phyloP scores from a whole-genome alignment of 1,140 invertebrate species.

The Mylabris phalerata region DNA sequence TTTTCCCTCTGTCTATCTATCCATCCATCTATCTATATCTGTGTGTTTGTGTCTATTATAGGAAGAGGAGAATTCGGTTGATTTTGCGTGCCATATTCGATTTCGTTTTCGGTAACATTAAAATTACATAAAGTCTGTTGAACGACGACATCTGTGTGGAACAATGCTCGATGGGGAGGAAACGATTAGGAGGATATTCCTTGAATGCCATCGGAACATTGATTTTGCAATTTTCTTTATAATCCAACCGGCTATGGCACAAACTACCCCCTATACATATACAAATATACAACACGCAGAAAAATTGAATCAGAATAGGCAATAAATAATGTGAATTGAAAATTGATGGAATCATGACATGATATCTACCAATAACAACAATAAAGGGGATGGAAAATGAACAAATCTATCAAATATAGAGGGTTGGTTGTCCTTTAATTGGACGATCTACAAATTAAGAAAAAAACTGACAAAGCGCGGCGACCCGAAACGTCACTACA shows the following conservation, averaged over 20 bases:
- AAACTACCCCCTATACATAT: neutral
- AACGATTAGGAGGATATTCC: conserved; percentile 7
- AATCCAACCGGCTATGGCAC: neutral
- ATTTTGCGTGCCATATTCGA: neutral
- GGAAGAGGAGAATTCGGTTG: neutral
- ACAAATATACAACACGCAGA: neutral
- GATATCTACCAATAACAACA: neutral
- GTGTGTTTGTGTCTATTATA: no score
- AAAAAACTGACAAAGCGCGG: no score
- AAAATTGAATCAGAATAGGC: conserved; percentile 3
- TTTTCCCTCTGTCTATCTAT: no score
- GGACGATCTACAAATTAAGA: no score
- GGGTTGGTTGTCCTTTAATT: no score
- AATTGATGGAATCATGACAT: conserved; percentile 15
- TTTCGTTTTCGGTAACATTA: conserved; percentile 1
- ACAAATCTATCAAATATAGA: no score
- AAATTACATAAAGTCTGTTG: conserved; percentile 11
- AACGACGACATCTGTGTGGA: conserved; percentile 8
- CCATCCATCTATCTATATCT: no score
- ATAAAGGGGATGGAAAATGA: no score
- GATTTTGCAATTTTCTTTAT: conserved; percentile 10
- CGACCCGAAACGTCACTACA: no score
- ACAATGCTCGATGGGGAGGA: conserved; percentile 4
- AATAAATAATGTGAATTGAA: conserved; percentile 6
- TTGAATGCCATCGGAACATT: conserved; percentile 13